Evolutionary conservation across 2,888 invertebrate species (phyloP).

Genomic region (Epinotia ramella): DNA sequence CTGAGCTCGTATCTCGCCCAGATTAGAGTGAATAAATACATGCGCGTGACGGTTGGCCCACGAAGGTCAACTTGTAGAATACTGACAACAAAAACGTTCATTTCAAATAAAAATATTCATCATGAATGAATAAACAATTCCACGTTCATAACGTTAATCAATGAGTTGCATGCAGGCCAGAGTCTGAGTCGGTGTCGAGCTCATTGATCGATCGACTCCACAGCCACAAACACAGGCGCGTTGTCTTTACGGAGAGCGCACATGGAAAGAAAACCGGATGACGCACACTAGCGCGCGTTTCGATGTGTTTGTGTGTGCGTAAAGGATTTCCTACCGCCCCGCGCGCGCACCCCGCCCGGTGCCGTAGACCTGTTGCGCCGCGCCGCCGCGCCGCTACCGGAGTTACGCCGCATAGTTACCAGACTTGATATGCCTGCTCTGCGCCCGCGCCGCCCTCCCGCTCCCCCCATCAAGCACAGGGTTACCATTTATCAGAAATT

Average conservation of each 20-base stretch:
- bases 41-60: conserved; percentile 49
- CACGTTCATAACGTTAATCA: conserved; percentile 85
- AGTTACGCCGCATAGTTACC: conserved; percentile 86
- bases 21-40: conserved; percentile 49
- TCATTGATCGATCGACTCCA: conserved; percentile 84
- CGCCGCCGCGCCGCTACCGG: conserved; percentile 81
- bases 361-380: conserved; percentile 82
- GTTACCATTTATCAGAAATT: conserved; percentile 52
- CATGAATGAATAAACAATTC: conserved; percentile 85
- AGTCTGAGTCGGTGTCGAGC: conserved; percentile 79
- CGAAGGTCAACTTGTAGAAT: conserved; percentile 58
- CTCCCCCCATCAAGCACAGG: conserved; percentile 69
- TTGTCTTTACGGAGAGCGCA: conserved; percentile 64
- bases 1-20: conserved; percentile 38
- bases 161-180: conserved; percentile 84
- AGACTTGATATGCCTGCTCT: conserved; percentile 81
- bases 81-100: conserved; percentile 67
- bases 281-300: conserved; percentile 66
- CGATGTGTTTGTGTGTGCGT: conserved; percentile 73
- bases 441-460: conserved; percentile 58
- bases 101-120: conserved; percentile 80
- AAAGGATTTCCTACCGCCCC: conserved; percentile 83
- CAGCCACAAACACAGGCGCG: conserved; percentile 69
- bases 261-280: conserved; percentile 80
- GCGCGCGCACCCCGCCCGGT: conserved; percentile 64